Percentiles rank a stretch among this genome's conserved stretches.
Evolutionary conservation across 2,888 invertebrate genomes (phyloP).

Genomic region (Melangyna quadrimaculata): DNA sequence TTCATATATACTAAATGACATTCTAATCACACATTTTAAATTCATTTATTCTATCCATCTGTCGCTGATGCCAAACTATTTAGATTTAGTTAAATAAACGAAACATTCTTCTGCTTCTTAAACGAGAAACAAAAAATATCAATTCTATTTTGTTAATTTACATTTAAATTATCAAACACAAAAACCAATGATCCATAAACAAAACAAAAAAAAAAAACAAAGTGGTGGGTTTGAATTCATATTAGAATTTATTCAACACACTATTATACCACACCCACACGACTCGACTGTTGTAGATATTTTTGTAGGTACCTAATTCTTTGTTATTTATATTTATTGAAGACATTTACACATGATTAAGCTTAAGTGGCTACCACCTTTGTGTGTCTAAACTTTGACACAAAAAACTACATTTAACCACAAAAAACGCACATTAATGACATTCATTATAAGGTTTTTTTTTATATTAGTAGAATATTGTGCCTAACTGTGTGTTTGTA

Average conservation of each 20-base stretch:
- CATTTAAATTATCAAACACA: conserved; percentile 12
- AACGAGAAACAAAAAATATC: not conserved
- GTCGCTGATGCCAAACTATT: not conserved
- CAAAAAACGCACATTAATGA: conserved; percentile 64
- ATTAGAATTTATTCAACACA: conserved; percentile 49
- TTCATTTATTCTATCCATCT: not conserved
- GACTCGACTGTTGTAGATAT: too few relatives aligned
- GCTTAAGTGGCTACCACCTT: conserved; percentile 72
- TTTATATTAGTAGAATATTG: too few relatives aligned
- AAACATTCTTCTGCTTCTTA: not conserved
- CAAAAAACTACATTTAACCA: conserved; percentile 34
- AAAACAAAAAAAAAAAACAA: not conserved
- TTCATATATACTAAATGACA: too few relatives aligned
- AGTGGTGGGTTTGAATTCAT: conserved; percentile 57
- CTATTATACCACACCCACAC: conserved; percentile 52
- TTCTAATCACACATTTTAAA: not conserved
- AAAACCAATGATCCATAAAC: conserved; percentile 18
- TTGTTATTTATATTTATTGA: conserved; percentile 71
- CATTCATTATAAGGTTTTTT: conserved; percentile 51
- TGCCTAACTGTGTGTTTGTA: conserved; percentile 6
- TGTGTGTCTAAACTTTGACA: conserved; percentile 69
- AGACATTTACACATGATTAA: conserved; percentile 72
- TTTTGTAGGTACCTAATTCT: too few relatives aligned
- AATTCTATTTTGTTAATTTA: not conserved
- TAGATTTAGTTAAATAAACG: not conserved